Evolutionary conservation across 1,140 invertebrate species (phyloP), one percentile per base, ranked within the genome.

Genomic region (Aphaenogaster ashmeadi): DNA sequence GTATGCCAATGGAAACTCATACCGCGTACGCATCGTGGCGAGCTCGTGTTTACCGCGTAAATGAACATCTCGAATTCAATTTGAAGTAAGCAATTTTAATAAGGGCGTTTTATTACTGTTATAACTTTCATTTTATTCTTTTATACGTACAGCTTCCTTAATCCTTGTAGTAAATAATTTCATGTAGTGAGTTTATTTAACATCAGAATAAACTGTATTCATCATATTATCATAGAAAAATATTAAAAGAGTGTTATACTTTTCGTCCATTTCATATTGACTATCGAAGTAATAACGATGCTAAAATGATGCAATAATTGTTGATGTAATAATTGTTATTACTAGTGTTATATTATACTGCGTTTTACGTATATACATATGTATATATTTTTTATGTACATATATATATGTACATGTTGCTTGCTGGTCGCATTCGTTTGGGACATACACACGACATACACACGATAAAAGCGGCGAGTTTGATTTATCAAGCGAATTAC

Each of bases 401-500:
- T 27, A 27, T 0, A 0, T 27, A 27, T 27, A 27, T 27, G 27
- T 27, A 0, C n/a, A n/a, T 47, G 54, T 33, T 60, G 18, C 27
- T 78, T n/a, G 3, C n/a, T n/a, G 7, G 33, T 62, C 27, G 18
- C 2, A 64, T 33, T 54, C n/a, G 13, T 81, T 69, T 13, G 9
- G 21, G 5, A 50, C 2, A 21, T 44, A 33, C 5, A 38, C 13
- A 6, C 18, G 33, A n/a, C 11, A n/a, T n/a, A n/a, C n/a, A n/a
- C n/a, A n/a, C 13, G 52, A 71, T 74, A 60, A 74, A 74, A 60
- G 27, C 11, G 11, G 21, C 52, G 52, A 7, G 18, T 33, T 58
- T 74, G 52, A 83, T 74, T 83, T 83, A 83, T 58, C 38, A 60
- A 18, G 41, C 27, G 13, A 58, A 83, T 74, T 83, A 83, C 52